Evolutionary conservation across 2,888 invertebrate genomes (phyloP).

Genomic region (Quadroppia sp.): DNA sequence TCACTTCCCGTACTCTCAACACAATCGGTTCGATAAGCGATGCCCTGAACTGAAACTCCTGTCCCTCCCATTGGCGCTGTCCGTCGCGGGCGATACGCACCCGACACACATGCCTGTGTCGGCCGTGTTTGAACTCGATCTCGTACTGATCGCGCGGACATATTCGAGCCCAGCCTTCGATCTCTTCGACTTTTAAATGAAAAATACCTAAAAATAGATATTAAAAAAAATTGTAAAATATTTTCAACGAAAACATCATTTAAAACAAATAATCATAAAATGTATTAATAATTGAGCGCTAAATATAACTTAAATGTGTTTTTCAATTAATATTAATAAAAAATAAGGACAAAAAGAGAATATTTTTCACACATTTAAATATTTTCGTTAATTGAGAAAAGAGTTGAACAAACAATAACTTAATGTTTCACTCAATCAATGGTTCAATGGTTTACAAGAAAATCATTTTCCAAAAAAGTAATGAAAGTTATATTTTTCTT

Average conservation of each 20-base stretch:
- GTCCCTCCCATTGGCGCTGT: constrained; percentile 34
- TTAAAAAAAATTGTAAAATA: neutral
- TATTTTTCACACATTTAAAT: too few relatives aligned
- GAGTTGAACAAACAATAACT: neutral
- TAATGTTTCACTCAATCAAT: neutral
- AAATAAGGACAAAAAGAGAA: too few relatives aligned
- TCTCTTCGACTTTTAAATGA: constrained; percentile 30
- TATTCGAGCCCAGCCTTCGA: constrained; percentile 41
- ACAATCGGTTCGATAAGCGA: constrained; percentile 9
- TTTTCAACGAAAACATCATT: neutral
- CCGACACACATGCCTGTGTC: constrained; percentile 26
- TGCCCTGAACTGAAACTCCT: constrained; percentile 16
- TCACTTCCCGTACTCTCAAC: constrained; percentile 33
- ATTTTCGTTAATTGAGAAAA: too few relatives aligned
- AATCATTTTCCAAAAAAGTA: too few relatives aligned
- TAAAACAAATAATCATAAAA: neutral
- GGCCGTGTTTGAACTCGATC: constrained; percentile 39
- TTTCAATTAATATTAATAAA: neutral
- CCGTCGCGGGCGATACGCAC: constrained; percentile 29
- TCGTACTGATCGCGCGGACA: constrained; percentile 41
- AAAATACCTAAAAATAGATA: constrained; percentile 23
- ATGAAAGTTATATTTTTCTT: too few relatives aligned
- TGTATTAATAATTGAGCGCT: neutral
- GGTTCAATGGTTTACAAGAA: constrained; percentile 21
- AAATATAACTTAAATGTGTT: neutral